Evolutionary conservation across 2,113 vertebrate species (phyloP).

Genomic region (Centropus bengalensis): DNA sequence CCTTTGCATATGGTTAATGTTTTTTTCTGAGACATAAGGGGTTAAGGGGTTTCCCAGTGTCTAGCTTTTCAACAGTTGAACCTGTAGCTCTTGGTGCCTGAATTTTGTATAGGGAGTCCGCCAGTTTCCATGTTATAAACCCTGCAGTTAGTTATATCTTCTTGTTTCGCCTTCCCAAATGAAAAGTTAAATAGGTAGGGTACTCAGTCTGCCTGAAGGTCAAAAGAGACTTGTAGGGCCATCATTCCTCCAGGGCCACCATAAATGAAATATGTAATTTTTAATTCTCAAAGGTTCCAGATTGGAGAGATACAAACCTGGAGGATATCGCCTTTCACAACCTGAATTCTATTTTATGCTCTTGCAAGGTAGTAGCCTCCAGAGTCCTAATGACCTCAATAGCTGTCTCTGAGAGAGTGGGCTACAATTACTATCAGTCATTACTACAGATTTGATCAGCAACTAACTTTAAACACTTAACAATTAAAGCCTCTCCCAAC

Average conservation of each 20-base stretch:
- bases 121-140: neutral
- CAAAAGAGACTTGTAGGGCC: neutral
- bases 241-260: neutral
- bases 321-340: slow-evolving; percentile 14
- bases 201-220: neutral
- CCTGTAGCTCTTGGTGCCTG: neutral
- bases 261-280: slow-evolving; percentile 21
- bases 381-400: slow-evolving; percentile 11
- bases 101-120: neutral
- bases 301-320: neutral
- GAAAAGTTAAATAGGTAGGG: neutral
- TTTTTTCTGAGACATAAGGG: neutral
- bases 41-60: neutral
- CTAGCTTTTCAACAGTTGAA: neutral
- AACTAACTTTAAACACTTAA: slow-evolving; percentile 49
- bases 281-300: slow-evolving; percentile 13
- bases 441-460: slow-evolving; percentile 6
- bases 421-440: slow-evolving; percentile 22
- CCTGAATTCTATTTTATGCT: slow-evolving; percentile 37
- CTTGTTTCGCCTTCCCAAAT: neutral
- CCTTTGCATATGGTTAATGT: neutral
- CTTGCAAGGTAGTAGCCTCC: neutral
- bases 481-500: slow-evolving; percentile 29
- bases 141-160: neutral
- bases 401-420: slow-evolving; percentile 14